Evolutionary conservation across 2,888 invertebrate species (phyloP).

Genomic region (Cheilosia impressa): DNA sequence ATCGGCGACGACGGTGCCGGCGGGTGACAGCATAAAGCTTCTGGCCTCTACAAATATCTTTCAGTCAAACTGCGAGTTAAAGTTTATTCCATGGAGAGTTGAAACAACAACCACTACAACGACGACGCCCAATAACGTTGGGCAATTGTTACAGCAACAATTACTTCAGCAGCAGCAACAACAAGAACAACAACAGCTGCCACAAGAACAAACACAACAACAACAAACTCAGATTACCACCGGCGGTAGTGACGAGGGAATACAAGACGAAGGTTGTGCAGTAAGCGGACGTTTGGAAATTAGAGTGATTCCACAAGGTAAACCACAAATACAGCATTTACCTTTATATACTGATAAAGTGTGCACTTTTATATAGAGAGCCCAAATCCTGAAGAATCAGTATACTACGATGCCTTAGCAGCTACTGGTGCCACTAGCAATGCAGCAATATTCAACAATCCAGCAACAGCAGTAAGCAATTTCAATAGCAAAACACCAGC

Average conservation of each 20-base stretch:
- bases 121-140: slow-evolving; percentile 56
- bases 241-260: slow-evolving; percentile 58
- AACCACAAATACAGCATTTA: not conserved
- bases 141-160: slow-evolving; percentile 19
- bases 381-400: slow-evolving; percentile 88
- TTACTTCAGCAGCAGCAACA: slow-evolving; percentile 29
- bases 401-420: slow-evolving; percentile 92
- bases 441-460: slow-evolving; percentile 35
- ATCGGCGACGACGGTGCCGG: slow-evolving; percentile 13
- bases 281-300: slow-evolving; percentile 93
- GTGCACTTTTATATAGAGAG: slow-evolving; percentile 37
- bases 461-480: slow-evolving; percentile 44
- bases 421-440: slow-evolving; percentile 84
- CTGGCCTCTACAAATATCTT: slow-evolving; percentile 50
- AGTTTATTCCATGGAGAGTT: slow-evolving; percentile 76
- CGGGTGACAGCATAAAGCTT: slow-evolving; percentile 54
- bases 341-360: not conserved
- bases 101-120: slow-evolving; percentile 68
- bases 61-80: slow-evolving; percentile 74
- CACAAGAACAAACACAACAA: slow-evolving; percentile 33
- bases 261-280: slow-evolving; percentile 84
- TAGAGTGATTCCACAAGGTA: slow-evolving; percentile 87
- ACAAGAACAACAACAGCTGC: slow-evolving; percentile 48
- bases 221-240: slow-evolving; percentile 35
- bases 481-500: slow-evolving; percentile 29